phyloP scores from a whole-genome alignment of 2,888 invertebrate genomes.

The Heliconius ismenius region DNA sequence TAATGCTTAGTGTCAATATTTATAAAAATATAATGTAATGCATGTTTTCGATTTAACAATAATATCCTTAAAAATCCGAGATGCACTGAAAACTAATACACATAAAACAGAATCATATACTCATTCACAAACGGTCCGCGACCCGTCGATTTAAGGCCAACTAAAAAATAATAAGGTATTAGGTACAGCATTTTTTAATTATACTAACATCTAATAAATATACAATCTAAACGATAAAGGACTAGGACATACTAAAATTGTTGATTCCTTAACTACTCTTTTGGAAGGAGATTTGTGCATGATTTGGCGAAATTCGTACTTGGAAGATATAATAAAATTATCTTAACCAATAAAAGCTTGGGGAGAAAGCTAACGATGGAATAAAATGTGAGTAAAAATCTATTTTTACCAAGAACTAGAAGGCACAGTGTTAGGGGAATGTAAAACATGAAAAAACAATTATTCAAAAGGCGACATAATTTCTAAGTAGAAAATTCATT shows the following conservation, averaged over 20 bases:
- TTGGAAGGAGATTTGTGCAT: slow-evolving; percentile 45
- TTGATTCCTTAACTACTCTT: slow-evolving; percentile 46
- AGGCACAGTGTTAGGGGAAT: slow-evolving; percentile 76
- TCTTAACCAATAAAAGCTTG: slow-evolving; percentile 12
- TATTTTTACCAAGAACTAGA: slow-evolving; percentile 74
- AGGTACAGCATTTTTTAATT: slow-evolving; percentile 33
- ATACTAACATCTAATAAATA: slow-evolving; percentile 53
- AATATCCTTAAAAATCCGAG: background rate
- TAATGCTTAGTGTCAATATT: slow-evolving; percentile 19
- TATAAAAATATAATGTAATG: slow-evolving; percentile 18
- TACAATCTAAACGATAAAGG: slow-evolving; percentile 53
- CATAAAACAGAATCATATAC: slow-evolving; percentile 5
- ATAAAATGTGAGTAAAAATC: slow-evolving; percentile 50
- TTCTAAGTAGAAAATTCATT: slow-evolving; percentile 28
- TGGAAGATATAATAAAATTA: slow-evolving; percentile 19
- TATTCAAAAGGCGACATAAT: slow-evolving; percentile 20
- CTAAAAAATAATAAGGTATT: slow-evolving; percentile 30
- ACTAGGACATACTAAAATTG: slow-evolving; percentile 59
- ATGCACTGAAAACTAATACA: slow-evolving; percentile 42
- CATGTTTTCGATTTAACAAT: background rate
- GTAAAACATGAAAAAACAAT: slow-evolving; percentile 47
- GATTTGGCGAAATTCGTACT: slow-evolving; percentile 36
- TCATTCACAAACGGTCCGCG: slow-evolving; percentile 31
- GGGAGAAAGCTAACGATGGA: slow-evolving; percentile 28
- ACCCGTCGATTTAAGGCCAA: slow-evolving; percentile 33